Evolutionary conservation across 2,888 invertebrate genomes (phyloP).

Genomic region (Orchesella flavescens): DNA sequence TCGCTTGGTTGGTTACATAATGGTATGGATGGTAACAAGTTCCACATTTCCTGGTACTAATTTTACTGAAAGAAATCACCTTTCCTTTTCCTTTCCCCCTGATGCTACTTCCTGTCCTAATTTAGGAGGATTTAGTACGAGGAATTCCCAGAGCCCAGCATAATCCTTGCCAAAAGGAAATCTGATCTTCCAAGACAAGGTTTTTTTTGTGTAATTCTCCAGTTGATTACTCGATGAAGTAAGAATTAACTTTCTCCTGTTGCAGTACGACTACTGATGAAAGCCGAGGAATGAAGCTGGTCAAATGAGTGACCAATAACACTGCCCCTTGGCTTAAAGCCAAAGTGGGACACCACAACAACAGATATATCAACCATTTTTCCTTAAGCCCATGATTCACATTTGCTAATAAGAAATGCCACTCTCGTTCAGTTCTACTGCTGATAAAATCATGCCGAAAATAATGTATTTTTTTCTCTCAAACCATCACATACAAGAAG

Average conservation of each 20-base stretch:
- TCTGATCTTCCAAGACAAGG: conserved; percentile 23
- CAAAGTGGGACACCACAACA: conserved; percentile 32
- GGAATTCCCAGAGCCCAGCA: conserved; percentile 17
- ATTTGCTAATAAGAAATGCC: neutral
- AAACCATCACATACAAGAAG: too few species aligned
- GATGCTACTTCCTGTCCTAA: conserved; percentile 27
- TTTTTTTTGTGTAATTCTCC: neutral
- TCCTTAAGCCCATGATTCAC: neutral
- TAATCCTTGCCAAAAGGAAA: conserved; percentile 46
- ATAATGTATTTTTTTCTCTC: too few species aligned
- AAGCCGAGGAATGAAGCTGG: conserved; percentile 36
- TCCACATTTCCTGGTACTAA: neutral
- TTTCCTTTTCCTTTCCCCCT: conserved; percentile 26
- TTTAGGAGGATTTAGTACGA: conserved; percentile 28
- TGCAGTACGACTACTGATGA: conserved; percentile 26
- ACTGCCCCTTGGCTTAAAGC: conserved; percentile 46
- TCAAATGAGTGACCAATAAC: conserved; percentile 52
- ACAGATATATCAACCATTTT: neutral
- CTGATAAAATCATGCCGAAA: neutral
- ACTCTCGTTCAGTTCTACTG: neutral
- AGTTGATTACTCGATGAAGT: conserved; percentile 21
- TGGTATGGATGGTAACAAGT: too few species aligned
- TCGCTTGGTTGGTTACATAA: too few species aligned
- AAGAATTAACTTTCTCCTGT: conserved; percentile 39
- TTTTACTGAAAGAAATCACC: conserved; percentile 1